Evolutionary conservation across 2,888 invertebrate species (phyloP), one percentile per base, ranked within the genome.

Genomic region (Drosophila mulleri): DNA sequence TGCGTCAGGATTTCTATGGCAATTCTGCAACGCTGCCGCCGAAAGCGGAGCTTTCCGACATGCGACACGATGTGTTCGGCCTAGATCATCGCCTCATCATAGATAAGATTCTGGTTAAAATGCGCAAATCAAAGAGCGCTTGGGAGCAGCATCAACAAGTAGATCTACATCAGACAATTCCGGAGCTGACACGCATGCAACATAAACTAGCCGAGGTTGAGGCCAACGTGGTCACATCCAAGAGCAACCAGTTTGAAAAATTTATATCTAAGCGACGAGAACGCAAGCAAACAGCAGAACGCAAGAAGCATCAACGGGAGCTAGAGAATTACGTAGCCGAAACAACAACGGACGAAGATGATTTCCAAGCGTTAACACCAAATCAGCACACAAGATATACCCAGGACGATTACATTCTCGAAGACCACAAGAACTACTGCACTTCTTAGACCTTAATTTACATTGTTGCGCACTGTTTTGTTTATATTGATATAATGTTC

Each of bases 61-160:
- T 97, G 96, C 94, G 95, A 1, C 94, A 96, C 75, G 95, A 95
- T 91, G 94, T 96, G 6, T 94, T 95, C 44, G 96, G 96, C 0
- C 92, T 97, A 53, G 94, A 97, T 91, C 96, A 96, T 83, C 92
- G 93, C 0, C 93, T 92, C 64, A 95, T 97, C 48, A 94, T 96
- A 94, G 93, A 93, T 44, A 93, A 94, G 58, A 93, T 95, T 1
- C 63, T 94, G 12, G 93, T 93, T 0, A 94, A 94, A 29, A 93
- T 94, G 85, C 94, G 94, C 59, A 94, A 93, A 82, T 94, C 93
- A 0, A 93, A 92, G 66, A 93, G 94, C 4, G 95, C 95, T 0
- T 95, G 95, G 95, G 84, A 90, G 4, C 69, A 72, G 20, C 90
- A 91, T 66, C 71, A 88, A 37, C 70, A 78, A 11, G 50, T 48